Evolutionary conservation across 2,888 invertebrate species (phyloP).

Genomic region (Dolichopus griseipennis): DNA sequence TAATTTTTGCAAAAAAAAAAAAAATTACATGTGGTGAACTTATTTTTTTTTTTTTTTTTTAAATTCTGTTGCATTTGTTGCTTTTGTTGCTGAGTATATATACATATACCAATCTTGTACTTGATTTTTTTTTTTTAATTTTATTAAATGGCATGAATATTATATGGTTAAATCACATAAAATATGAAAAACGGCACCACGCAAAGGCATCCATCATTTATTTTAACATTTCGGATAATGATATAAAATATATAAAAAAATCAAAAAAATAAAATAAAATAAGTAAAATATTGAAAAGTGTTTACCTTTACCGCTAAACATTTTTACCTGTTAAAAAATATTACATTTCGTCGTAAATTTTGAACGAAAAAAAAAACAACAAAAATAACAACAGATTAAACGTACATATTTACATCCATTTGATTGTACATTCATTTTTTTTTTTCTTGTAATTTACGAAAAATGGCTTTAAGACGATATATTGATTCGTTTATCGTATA

Average conservation of each 20-base stretch:
- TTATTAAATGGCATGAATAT: conserved; percentile 1
- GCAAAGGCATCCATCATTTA: conserved; percentile 18
- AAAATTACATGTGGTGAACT: conserved; percentile 3
- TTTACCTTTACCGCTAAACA: conserved; percentile 5
- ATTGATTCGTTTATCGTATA: neutral
- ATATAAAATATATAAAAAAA: neutral
- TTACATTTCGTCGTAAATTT: neutral
- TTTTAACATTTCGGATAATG: neutral
- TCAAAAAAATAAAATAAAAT: neutral
- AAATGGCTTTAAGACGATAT: neutral
- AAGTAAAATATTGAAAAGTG: neutral
- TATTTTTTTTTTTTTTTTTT: neutral
- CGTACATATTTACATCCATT: too few relatives aligned
- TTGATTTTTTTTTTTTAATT: neutral
- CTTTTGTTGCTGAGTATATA: neutral
- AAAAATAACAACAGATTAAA: too few relatives aligned
- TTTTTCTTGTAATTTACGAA: neutral
- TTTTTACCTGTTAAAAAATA: neutral
- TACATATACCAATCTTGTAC: neutral
- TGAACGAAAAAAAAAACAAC: too few relatives aligned
- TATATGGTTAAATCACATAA: neutral
- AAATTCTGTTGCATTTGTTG: neutral
- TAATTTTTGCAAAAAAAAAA: neutral
- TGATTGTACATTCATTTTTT: too few relatives aligned
- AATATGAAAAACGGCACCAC: conserved; percentile 13